These are phyloP conservation scores for Aselliscus stoliczkanus DNA, from an alignment of 2,797 vertebrate species.

Conservation along the genomic window DNA sequence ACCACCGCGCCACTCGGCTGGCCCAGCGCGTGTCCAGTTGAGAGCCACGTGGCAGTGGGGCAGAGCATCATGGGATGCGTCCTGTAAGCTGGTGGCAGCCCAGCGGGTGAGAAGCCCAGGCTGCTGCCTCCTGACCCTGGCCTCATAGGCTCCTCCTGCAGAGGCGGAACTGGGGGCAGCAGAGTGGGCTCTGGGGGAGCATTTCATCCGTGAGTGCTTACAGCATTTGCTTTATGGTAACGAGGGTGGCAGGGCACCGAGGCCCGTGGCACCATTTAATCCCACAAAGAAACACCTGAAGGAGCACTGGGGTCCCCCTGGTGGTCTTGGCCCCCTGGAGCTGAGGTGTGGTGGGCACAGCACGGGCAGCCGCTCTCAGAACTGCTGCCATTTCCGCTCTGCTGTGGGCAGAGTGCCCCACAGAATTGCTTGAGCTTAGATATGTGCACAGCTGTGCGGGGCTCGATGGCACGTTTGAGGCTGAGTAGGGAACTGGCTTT, in stretches of 20 bases:
- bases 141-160: no score
- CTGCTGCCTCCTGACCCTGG: not conserved
- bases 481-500: not conserved
- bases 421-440: no score
- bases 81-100: not conserved
- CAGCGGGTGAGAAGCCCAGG: not conserved
- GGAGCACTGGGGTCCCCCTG: fast-evolving
- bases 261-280: not conserved
- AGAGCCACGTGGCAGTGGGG: not conserved
- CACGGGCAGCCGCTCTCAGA: no score
- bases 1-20: no score
- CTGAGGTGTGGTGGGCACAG: not conserved
- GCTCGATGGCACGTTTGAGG: not conserved
- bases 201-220: not conserved
- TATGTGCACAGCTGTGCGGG: not conserved
- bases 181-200: not conserved
- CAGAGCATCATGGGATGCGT: fast-evolving
- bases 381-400: not conserved
- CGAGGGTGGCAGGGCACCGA: not conserved
- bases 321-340: not conserved
- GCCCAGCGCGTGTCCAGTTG: no score
- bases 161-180: not conserved
- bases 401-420: fast-evolving
- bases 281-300: not conserved
- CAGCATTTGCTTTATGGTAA: not conserved